These are phyloP conservation scores for Gryon sp. DNA, from an alignment of 1,140 invertebrate genomes.

Conservation along the genomic window DNA sequence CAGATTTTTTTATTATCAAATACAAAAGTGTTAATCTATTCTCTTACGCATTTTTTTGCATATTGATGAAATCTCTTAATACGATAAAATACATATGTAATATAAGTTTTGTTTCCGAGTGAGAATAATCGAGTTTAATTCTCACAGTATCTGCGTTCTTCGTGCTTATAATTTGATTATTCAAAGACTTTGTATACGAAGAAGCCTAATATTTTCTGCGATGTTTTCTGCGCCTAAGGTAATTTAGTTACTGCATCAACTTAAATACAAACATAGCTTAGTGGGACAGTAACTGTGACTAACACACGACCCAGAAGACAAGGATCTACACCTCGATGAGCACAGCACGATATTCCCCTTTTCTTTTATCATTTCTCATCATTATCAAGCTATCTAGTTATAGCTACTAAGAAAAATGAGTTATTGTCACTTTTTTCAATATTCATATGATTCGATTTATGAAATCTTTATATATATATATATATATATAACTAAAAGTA, in stretches of 20 bases:
- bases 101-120: too few relatives aligned
- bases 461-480: too few relatives aligned
- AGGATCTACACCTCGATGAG: slow-evolving; percentile 79
- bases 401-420: slow-evolving; percentile 69
- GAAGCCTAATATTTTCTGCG: slow-evolving; percentile 13
- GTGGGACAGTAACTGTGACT: slow-evolving; percentile 77
- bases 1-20: too few relatives aligned
- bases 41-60: too few relatives aligned
- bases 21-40: too few relatives aligned
- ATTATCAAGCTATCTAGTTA: slow-evolving; percentile 67
- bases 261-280: slow-evolving; percentile 75
- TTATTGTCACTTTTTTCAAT: slow-evolving; percentile 54
- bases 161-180: too few relatives aligned
- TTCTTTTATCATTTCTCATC: slow-evolving; percentile 69
- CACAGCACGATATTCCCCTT: slow-evolving; percentile 77
- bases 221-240: slow-evolving; percentile 63
- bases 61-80: too few relatives aligned
- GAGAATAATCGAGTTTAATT: too few relatives aligned
- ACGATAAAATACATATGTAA: too few relatives aligned
- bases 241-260: slow-evolving; percentile 68
- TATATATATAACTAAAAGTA: too few relatives aligned
- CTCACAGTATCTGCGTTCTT: too few relatives aligned
- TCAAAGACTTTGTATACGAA: too few relatives aligned
- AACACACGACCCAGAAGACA: slow-evolving; percentile 77
- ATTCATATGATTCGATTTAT: slow-evolving; percentile 4